Base-by-base conservation (phyloP, 1,140 invertebrate species). In the Platyscapa corneri region DNA sequence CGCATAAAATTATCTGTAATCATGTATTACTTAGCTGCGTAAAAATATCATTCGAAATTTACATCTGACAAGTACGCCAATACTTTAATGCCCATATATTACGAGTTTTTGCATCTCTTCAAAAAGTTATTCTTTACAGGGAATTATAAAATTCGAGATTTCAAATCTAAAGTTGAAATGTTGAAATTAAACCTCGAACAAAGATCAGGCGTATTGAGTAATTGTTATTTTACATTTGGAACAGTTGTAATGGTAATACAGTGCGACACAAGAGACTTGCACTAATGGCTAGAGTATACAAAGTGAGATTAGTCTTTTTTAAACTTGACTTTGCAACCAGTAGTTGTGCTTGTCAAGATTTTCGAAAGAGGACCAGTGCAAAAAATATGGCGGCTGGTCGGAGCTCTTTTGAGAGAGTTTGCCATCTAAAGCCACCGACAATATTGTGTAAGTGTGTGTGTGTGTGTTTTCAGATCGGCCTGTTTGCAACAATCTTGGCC, bases 401-500 rank as follows among this genome's bases (percentile, higher is more conserved):
- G n/a, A n/a, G n/a, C n/a, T n/a, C n/a, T n/a, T n/a, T n/a, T n/a
- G 37, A 37, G 5, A 46, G 42, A 46, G 12, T 7, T 46, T 12
- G 42, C 12, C 6, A 12, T 12, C 42, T 7, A 46, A 46, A 46
- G 12, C 5, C 6, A 46, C 42, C 12, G 5, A 7, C 42, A 46
- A 46, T 5, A 46, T 46, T 46, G 5, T 46, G 42, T 7, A 12
- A 46, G 42, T 46, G 42, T 12, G 42, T 7, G 12, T 32, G n/a
- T 34, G 46, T n/a, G n/a, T 74, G 37, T 1, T 81, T 86, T 27
- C 74, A 93, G 93, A 87, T 89, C 75, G 85, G 88, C 82, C 86
- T 93, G 89, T 86, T 92, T 87, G 87, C 77, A 49, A 87, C 90
- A 49, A 85, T 91, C 34, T 75, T 91, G 77, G 89, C 88, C 76